phyloP scores from a whole-genome alignment of 2,113 vertebrate species.

The Sorex araneus region DNA sequence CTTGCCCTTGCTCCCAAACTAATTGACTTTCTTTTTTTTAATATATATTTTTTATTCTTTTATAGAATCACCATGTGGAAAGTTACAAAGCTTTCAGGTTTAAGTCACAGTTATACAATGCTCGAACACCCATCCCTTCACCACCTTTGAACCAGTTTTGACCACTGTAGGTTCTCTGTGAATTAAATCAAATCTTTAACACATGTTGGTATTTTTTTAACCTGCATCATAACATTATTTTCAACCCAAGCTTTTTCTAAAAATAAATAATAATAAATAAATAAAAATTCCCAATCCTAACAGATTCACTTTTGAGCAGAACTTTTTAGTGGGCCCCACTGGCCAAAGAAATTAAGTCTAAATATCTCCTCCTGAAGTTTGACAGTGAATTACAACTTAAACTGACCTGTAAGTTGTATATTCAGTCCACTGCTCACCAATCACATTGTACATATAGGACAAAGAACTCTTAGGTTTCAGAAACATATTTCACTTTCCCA shows the following conservation, averaged over 20 bases:
- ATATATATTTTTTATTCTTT: no score
- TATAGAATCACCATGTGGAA: no score
- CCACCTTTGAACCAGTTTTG: no score
- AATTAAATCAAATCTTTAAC: constrained; percentile 24
- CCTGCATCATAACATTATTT: neutral
- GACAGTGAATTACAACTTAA: neutral
- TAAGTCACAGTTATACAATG: no score
- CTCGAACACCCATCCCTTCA: no score
- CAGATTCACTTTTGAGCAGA: neutral
- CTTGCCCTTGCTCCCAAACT: no score
- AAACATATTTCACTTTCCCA: neutral
- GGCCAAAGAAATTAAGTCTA: neutral
- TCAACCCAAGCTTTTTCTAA: neutral
- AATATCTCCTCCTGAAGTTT: neutral
- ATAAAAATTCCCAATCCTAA: neutral
- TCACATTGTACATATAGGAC: neutral
- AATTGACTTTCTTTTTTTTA: no score
- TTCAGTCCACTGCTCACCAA: neutral
- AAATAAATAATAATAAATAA: no score
- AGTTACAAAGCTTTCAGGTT: no score
- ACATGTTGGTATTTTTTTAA: neutral
- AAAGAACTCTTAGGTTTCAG: no score
- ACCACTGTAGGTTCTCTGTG: neutral
- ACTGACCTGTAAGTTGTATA: no score
- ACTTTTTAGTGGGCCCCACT: neutral